These are phyloP conservation scores for Bursaphelenchus okinawaensis DNA, from an alignment of 2,888 invertebrate genomes.

Conservation along the genomic window DNA sequence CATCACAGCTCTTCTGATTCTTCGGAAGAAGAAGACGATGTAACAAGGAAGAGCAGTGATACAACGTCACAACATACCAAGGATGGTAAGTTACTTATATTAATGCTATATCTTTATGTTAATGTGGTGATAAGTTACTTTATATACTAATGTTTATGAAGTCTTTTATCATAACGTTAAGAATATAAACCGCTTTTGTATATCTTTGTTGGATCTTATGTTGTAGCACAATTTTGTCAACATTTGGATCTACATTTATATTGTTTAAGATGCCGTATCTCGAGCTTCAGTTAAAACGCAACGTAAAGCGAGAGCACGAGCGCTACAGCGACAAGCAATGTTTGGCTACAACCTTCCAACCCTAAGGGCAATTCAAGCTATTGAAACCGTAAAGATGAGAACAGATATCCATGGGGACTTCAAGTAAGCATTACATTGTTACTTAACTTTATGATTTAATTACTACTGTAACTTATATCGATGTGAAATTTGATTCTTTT, in stretches of 20 bases:
- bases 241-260: background rate
- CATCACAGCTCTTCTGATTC: constrained; percentile 17
- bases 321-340: constrained; percentile 6
- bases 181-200: too few relatives aligned
- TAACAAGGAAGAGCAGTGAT: background rate
- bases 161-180: too few relatives aligned
- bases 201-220: too few relatives aligned
- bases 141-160: too few relatives aligned
- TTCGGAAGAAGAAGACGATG: constrained; percentile 22
- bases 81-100: background rate
- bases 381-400: constrained; percentile 28
- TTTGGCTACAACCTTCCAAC: constrained; percentile 19
- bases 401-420: constrained; percentile 26
- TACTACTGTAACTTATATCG: background rate
- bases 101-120: too few relatives aligned
- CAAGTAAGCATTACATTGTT: constrained; percentile 22
- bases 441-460: too few relatives aligned
- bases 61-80: background rate
- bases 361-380: constrained; percentile 30
- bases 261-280: constrained; percentile 7
- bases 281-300: background rate
- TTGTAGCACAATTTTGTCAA: too few relatives aligned
- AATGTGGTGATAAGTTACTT: too few relatives aligned
- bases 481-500: background rate
- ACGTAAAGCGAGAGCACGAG: background rate